phyloP scores from a whole-genome alignment of 2,888 invertebrate genomes.

The Agonopterix subpropinquella region DNA sequence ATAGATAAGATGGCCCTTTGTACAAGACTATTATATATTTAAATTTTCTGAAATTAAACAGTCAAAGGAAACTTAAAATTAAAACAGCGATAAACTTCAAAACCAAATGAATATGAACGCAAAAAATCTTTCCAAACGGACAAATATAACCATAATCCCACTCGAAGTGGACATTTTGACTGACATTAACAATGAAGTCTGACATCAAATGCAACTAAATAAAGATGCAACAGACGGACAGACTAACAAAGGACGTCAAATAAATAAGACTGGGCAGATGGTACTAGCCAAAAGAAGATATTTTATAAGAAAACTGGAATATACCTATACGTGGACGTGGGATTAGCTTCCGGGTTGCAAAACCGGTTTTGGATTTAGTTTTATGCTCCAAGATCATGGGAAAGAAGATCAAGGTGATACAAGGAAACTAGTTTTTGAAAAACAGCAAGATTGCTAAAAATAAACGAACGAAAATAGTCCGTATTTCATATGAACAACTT shows the following conservation, averaged over 20 bases:
- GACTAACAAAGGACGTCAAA: conserved; percentile 36
- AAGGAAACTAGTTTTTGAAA: too few relatives aligned
- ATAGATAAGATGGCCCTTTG: too few relatives aligned
- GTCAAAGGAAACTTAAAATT: too few relatives aligned
- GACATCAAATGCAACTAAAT: conserved; percentile 24
- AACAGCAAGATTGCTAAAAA: too few relatives aligned
- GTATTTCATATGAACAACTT: too few relatives aligned
- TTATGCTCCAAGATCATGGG: conserved; percentile 22
- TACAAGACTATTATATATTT: too few relatives aligned
- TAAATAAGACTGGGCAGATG: conserved; percentile 43
- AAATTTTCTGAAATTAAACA: too few relatives aligned
- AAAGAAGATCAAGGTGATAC: conserved; percentile 2
- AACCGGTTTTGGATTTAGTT: conserved; percentile 43
- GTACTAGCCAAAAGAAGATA: conserved; percentile 3
- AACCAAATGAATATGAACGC: not conserved
- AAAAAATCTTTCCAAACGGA: too few relatives aligned
- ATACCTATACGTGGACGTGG: too few relatives aligned
- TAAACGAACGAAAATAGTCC: too few relatives aligned
- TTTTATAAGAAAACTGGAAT: conserved; percentile 55
- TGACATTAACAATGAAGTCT: conserved; percentile 9
- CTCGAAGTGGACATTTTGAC: not conserved
- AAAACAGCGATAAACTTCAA: too few relatives aligned
- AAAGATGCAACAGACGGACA: conserved; percentile 24
- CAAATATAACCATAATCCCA: too few relatives aligned
- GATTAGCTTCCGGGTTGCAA: conserved; percentile 56